Evolutionary conservation across 2,888 invertebrate genomes (phyloP).

Genomic region (Acleris emargana): DNA sequence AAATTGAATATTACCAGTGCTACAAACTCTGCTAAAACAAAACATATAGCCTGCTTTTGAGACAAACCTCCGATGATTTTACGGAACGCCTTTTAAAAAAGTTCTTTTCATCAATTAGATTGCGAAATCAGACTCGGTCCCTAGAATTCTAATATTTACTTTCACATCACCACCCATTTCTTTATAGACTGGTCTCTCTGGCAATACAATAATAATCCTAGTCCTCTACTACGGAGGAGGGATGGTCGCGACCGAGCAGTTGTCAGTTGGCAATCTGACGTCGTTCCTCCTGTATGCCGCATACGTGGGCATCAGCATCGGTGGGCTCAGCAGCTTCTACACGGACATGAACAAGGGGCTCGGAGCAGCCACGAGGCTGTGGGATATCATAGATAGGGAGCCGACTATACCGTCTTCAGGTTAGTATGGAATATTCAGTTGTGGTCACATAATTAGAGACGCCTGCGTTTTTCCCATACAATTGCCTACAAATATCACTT

Average conservation of each 20-base stretch:
- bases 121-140: too few species aligned
- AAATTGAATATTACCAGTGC: too few species aligned
- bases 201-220: constrained; percentile 94
- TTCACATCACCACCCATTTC: too few species aligned
- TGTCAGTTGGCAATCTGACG: constrained; percentile 94
- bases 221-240: constrained; percentile 96
- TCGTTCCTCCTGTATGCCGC: constrained; percentile 97
- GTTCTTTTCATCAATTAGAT: too few species aligned
- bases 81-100: too few species aligned
- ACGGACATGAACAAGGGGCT: constrained; percentile 96
- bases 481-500: too few species aligned
- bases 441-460: too few species aligned
- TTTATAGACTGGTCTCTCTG: constrained; percentile 91
- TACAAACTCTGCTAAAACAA: too few species aligned
- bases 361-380: constrained; percentile 94
- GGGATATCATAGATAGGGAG: constrained; percentile 93
- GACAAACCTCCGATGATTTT: too few species aligned
- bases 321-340: constrained; percentile 96
- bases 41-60: too few species aligned
- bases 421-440: constrained; percentile 53
- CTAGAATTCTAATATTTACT: too few species aligned
- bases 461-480: too few species aligned
- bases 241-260: constrained; percentile 90
- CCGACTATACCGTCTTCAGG: constrained; percentile 90
- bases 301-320: constrained; percentile 95